phyloP scores from a whole-genome alignment of 1,140 invertebrate genomes.

The Phortica variegata region DNA sequence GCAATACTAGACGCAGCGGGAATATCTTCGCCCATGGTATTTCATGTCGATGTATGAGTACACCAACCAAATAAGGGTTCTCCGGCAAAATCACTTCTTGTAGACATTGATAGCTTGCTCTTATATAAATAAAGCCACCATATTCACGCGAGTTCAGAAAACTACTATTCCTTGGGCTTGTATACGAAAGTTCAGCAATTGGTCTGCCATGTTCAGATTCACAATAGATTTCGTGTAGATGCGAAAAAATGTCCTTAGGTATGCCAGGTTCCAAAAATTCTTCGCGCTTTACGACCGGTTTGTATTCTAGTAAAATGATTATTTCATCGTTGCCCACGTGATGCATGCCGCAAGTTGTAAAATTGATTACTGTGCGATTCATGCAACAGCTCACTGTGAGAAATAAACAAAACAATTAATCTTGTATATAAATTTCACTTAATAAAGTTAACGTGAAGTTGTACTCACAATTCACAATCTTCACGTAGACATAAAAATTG shows the following conservation, averaged over 20 bases:
- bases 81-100: constrained; percentile 74
- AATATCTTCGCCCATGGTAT: constrained; percentile 86
- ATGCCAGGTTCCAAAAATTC: constrained; percentile 60
- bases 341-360: constrained; percentile 76
- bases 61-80: constrained; percentile 76
- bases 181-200: constrained; percentile 73
- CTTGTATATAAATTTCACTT: constrained; percentile 27
- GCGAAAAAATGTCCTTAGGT: constrained; percentile 77
- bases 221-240: constrained; percentile 74
- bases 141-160: constrained; percentile 80
- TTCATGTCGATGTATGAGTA: constrained; percentile 85
- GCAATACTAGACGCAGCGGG: constrained; percentile 62
- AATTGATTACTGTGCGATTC: constrained; percentile 77
- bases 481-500: constrained; percentile 76
- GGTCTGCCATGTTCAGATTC: constrained; percentile 74
- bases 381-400: constrained; percentile 80
- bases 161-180: constrained; percentile 63
- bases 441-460: constrained; percentile 10
- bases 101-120: constrained; percentile 81
- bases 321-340: constrained; percentile 86
- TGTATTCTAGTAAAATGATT: constrained; percentile 75
- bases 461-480: constrained; percentile 73
- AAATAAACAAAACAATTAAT: neutral
- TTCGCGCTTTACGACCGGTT: constrained; percentile 52
- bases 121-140: constrained; percentile 81